Conservation (phyloP, 1,140 invertebrate genomes). For the Sogatella furcifera region DNA sequence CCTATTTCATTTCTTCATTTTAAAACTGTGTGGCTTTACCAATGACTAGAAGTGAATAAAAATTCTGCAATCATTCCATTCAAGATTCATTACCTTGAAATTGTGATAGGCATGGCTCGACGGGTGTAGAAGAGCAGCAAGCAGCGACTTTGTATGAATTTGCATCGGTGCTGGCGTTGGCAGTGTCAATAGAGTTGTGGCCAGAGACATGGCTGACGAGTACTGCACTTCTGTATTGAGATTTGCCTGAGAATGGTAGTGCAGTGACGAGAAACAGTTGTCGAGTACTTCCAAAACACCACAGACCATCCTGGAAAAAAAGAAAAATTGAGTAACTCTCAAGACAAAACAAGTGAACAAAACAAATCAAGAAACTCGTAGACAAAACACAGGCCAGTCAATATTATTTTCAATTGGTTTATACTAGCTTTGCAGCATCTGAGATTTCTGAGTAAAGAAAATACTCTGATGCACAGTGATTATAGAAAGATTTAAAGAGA, state of each 20-base stretch:
- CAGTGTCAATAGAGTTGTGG: conserved; percentile 67
- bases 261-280: conserved; percentile 42
- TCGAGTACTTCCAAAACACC: conserved; percentile 66
- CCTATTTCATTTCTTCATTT: no score
- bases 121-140: conserved; percentile 61
- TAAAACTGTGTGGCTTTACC: no score
- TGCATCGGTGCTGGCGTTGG: conserved; percentile 72
- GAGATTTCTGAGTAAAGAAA: no score
- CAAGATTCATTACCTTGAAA: conserved; percentile 7
- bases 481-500: no score
- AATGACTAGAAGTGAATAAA: no score
- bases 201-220: conserved; percentile 54
- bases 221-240: conserved; percentile 35
- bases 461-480: no score
- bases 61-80: no score
- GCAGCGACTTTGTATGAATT: conserved; percentile 61
- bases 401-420: background rate
- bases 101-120: conserved; percentile 65
- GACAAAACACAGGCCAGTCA: background rate
- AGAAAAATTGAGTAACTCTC: background rate
- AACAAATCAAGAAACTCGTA: no score
- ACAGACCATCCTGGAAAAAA: conserved; percentile 41
- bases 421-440: no score
- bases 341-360: no score
- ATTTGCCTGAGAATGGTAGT: conserved; percentile 28